Percentiles rank a stretch among this genome's conserved stretches.
phyloP scores from a whole-genome alignment of 2,888 invertebrate genomes.

The Gasteruption jaculator region DNA sequence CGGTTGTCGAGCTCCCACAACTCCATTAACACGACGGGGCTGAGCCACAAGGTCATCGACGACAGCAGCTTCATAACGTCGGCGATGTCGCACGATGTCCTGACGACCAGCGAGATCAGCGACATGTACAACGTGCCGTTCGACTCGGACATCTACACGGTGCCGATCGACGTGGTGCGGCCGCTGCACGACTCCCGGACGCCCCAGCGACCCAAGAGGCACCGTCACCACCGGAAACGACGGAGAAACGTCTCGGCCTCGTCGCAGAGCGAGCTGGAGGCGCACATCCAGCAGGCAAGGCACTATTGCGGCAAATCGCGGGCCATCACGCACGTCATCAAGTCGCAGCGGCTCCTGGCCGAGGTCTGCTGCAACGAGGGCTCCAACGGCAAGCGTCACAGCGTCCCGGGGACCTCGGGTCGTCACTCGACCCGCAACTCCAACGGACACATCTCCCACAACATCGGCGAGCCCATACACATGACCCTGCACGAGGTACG shows the following conservation, averaged over 20 bases:
- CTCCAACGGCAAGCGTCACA: slow-evolving; percentile 61
- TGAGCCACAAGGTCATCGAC: slow-evolving; percentile 76
- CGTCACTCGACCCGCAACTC: slow-evolving; percentile 39
- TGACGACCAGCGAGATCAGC: slow-evolving; percentile 69
- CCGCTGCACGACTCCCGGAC: slow-evolving; percentile 54
- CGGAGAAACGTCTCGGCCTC: slow-evolving; percentile 54
- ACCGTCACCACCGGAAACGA: slow-evolving; percentile 50
- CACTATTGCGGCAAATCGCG: slow-evolving; percentile 48
- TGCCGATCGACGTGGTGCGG: slow-evolving; percentile 76
- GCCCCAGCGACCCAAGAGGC: slow-evolving; percentile 52
- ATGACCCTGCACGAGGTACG: slow-evolving; percentile 82
- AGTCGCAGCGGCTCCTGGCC: slow-evolving; percentile 45
- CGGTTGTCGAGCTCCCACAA: slow-evolving; percentile 82
- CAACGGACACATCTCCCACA: slow-evolving; percentile 57
- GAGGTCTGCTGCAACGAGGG: slow-evolving; percentile 44
- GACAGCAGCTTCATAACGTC: slow-evolving; percentile 85
- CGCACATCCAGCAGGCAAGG: slow-evolving; percentile 46
- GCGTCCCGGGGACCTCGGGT: slow-evolving; percentile 64
- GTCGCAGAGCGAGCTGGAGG: slow-evolving; percentile 50
- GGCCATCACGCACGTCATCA: slow-evolving; percentile 46
- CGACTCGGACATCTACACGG: slow-evolving; percentile 83
- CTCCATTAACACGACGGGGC: slow-evolving; percentile 55
- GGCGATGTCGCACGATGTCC: slow-evolving; percentile 81
- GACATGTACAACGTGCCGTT: slow-evolving; percentile 87
- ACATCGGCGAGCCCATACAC: slow-evolving; percentile 71